Evolutionary conservation across 2,113 vertebrate species (phyloP), one percentile per base, ranked within the genome.

Genomic region (Lampris megalopsis): DNA sequence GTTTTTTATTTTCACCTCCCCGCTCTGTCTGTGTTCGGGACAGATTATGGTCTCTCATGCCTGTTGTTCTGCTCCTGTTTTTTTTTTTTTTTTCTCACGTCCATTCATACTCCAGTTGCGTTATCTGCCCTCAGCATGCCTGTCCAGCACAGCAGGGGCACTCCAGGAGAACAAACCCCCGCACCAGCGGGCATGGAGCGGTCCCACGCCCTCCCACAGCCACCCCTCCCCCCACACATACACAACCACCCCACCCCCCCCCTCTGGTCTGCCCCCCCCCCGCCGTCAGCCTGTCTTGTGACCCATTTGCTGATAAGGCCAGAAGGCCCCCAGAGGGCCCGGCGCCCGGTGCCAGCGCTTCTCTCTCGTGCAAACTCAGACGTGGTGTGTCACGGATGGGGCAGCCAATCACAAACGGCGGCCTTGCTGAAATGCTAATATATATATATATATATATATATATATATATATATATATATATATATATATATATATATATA

Each of bases 121-220:
- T 93, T 93, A 94, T 94, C 94, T 91, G 80, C 76, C 75, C 70
- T 82, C 59, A 45, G 73, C 94, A 94, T 88, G 92, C 91, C 91
- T 90, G 86, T 74, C 69, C 72, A 78, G 75, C 93, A 78, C 94
- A 93, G 92, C 91, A 79, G 92, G 93, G 85, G 82, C 84, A 84
- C 89, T 88, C 77, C 66, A 76, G 83, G 89, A 94, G 85, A 93
- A 93, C 90, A 92, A 91, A 91, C 86, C 74, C 81, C 81, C 24
- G 24, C 65, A 76, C 70, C 10, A 13, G 68, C 63, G 77, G 73
- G 77, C 78, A 88, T 49, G 48, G 43, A 50, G 63, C 71, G 69
- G 69, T 80, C 86, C 86, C 85, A 90, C 86, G 67, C 50, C 83
- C 82, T 80, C 86, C 86, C 85, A 90, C 86, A 64, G 50, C 83